These are phyloP conservation scores for Aphis gossypii DNA, from an alignment of 1,140 invertebrate genomes.

Conservation along the genomic window DNA sequence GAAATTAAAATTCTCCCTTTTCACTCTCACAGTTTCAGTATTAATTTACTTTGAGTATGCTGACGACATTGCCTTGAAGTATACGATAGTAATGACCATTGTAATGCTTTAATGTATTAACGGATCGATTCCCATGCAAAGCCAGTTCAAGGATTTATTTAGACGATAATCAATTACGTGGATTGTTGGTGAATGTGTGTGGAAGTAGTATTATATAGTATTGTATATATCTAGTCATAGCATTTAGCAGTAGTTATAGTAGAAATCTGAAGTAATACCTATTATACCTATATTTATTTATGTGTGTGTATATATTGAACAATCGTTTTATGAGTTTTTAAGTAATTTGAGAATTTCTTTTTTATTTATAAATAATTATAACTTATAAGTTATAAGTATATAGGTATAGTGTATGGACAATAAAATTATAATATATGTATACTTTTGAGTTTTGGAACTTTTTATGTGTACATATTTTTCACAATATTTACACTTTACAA, in stretches of 20 bases:
- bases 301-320: background rate
- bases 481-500: background rate
- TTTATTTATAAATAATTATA: background rate
- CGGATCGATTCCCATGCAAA: constrained; percentile 6
- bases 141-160: constrained; percentile 30
- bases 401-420: background rate
- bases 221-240: background rate
- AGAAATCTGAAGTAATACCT: background rate
- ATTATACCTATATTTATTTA: background rate
- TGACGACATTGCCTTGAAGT: constrained; percentile 23
- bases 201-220: constrained; percentile 3
- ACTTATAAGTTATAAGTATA: background rate
- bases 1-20: background rate
- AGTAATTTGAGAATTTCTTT: background rate
- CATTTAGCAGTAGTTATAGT: background rate
- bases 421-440: background rate
- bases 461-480: background rate
- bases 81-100: constrained; percentile 29
- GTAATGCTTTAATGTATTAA: background rate
- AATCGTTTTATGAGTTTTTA: background rate
- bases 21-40: background rate
- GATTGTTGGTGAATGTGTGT: background rate
- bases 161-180: constrained; percentile 30
- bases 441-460: background rate
- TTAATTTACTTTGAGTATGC: background rate